Conservation (phyloP, 2,113 vertebrate species). For the Terrapene triunguis region DNA sequence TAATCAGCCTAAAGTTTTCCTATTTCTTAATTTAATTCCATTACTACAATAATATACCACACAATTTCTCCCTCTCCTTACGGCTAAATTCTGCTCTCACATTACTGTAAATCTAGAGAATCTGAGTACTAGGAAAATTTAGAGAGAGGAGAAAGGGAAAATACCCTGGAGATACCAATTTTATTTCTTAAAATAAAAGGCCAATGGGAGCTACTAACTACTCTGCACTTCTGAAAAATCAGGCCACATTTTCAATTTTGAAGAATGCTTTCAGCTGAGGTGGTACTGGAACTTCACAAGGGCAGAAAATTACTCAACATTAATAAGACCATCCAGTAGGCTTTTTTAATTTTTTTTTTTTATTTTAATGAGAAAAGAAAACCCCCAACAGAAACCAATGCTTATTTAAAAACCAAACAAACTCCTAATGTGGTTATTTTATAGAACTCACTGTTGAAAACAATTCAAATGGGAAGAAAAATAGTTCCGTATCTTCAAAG, state of each 20-base stretch:
- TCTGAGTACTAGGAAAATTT: background rate
- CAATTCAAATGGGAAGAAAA: background rate
- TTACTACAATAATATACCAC: background rate
- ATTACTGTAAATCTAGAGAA: background rate
- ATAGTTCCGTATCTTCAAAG: background rate
- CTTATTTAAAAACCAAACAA: background rate
- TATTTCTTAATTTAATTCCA: background rate
- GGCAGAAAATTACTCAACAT: background rate
- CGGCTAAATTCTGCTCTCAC: background rate
- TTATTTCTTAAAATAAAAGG: background rate
- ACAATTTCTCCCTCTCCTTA: background rate
- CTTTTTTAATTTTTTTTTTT: background rate
- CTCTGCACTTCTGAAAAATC: background rate
- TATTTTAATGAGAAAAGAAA: background rate
- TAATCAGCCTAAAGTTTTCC: background rate
- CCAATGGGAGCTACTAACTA: background rate
- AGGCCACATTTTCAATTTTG: rapidly evolving
- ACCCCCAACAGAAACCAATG: background rate
- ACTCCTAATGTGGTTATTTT: background rate
- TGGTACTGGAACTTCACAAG: background rate
- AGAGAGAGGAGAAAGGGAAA: background rate
- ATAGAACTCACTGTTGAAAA: background rate
- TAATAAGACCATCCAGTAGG: background rate
- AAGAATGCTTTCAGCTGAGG: background rate
- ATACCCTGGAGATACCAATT: background rate